Base-by-base conservation (phyloP, 2,888 invertebrate genomes). In the Spilarctia lutea region DNA sequence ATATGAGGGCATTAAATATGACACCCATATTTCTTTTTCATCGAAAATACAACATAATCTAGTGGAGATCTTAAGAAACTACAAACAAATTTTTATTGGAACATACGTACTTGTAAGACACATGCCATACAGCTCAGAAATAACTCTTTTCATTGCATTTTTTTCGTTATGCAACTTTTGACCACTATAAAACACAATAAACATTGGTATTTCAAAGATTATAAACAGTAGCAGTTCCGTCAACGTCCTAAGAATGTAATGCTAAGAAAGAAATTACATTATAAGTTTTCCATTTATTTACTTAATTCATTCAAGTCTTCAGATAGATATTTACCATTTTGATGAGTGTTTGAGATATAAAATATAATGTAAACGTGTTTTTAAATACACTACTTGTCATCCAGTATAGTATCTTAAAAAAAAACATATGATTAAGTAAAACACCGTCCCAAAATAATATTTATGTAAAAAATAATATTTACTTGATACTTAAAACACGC, bases 161-260 rank as follows among this genome's bases (percentile, higher is more conserved):
- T 27, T 52, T 13, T 68, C 68, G 30, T 68, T 68, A 33, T 48
- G 30, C 68, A 68, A 27, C 48, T 48, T 68, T 68, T 68, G 52
- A 52, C 68, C 48, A 24, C 33, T 48, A 0, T 52, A 24, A 52
- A 68, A 68, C 33, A 73, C 45, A 13, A 77, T 45, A 39, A 48
- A 2, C 35, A 71, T 66, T 35, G 67, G 30, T 2, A 42, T 2
- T 42, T 42, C 35, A 35, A 3, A 3, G 13, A 42, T 13, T 13
- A 42, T 0, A 16, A 65, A 42, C 48, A 65, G 48, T 10, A 20
- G 39, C 10, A 48, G 7, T 35, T 35, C 35, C 7, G 24, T 52
- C 63, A 27, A 68, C 3, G 35, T 7, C 3, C 7, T 35, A 4
- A 6, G 6, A 35, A 35, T 35, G 35, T 1, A 48, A 27, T 20